phyloP scores from a whole-genome alignment of 2,113 vertebrate genomes.

The Ahaetulla prasina region DNA sequence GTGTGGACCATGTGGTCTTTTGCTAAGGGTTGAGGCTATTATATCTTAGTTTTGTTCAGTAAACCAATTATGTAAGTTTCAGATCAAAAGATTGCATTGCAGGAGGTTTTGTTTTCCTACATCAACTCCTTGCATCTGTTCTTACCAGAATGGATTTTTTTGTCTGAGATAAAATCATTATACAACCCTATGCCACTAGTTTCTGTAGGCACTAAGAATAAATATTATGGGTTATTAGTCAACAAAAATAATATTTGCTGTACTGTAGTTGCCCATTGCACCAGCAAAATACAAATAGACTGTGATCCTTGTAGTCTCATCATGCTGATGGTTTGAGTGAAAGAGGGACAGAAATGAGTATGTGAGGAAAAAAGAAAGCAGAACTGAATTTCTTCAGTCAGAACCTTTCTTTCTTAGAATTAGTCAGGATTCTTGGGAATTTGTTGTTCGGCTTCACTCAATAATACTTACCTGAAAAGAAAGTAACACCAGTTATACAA shows the following conservation, averaged over 20 bases:
- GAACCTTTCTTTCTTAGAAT: not conserved
- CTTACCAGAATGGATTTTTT: slow-evolving; percentile 52
- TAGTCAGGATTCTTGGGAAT: not conserved
- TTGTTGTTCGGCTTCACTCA: not conserved
- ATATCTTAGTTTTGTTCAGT: slow-evolving; percentile 42
- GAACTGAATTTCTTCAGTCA: slow-evolving; percentile 10
- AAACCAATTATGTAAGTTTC: slow-evolving; percentile 56
- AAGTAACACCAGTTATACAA: not conserved
- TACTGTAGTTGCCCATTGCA: slow-evolving; percentile 53
- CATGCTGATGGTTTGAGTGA: not conserved
- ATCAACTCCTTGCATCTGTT: slow-evolving; percentile 43
- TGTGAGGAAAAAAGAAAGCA: not conserved
- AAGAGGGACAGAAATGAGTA: not conserved
- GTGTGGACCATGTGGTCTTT: not conserved
- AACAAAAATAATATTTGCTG: slow-evolving; percentile 46
- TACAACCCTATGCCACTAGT: slow-evolving; percentile 39
- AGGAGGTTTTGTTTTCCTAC: slow-evolving; percentile 44
- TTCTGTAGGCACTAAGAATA: slow-evolving; percentile 51
- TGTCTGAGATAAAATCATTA: slow-evolving; percentile 53
- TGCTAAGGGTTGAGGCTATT: slow-evolving; percentile 36
- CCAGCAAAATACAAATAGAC: slow-evolving; percentile 15
- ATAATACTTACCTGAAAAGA: not conserved
- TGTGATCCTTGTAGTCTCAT: not conserved
- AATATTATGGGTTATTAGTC: slow-evolving; percentile 43
- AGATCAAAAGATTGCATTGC: slow-evolving; percentile 53